phyloP scores from a whole-genome alignment of 2,888 invertebrate genomes.

The Rhagophthalmus giganteus region DNA sequence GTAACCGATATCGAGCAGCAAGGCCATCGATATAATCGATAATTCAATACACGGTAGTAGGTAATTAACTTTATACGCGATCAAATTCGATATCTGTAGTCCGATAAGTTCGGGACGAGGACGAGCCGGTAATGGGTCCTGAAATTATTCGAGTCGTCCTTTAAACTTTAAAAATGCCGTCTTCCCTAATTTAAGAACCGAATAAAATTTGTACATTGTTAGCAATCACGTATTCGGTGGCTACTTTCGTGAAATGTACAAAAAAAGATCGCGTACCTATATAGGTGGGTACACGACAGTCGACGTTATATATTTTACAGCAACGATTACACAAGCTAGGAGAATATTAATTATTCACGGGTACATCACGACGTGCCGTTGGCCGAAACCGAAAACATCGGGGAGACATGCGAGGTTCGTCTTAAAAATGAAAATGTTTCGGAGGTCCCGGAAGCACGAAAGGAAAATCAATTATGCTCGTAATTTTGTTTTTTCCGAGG shows the following conservation, averaged over 20 bases:
- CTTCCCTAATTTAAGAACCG: too few species aligned
- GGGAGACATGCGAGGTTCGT: conserved; percentile 22
- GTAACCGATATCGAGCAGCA: too few species aligned
- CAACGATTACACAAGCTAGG: conserved; percentile 20
- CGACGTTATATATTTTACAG: conserved; percentile 21
- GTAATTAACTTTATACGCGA: too few species aligned
- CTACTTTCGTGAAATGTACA: conserved; percentile 8
- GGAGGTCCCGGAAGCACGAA: not conserved
- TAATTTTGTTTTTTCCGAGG: conserved; percentile 13
- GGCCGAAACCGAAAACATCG: conserved; percentile 20
- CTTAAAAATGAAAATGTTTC: conserved; percentile 23
- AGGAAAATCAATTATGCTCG: conserved; percentile 26
- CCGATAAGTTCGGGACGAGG: too few species aligned
- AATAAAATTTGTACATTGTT: too few species aligned
- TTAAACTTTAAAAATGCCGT: too few species aligned
- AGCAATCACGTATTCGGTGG: conserved; percentile 10
- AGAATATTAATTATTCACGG: conserved; percentile 29
- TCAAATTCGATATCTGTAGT: too few species aligned
- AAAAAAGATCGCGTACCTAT: not conserved
- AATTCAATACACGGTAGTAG: too few species aligned
- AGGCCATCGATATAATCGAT: too few species aligned
- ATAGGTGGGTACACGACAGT: not conserved
- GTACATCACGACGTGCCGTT: conserved; percentile 24
- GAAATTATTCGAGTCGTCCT: too few species aligned
- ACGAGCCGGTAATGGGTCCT: too few species aligned